phyloP scores from a whole-genome alignment of 2,888 invertebrate genomes.

The Xylocampa areola region DNA sequence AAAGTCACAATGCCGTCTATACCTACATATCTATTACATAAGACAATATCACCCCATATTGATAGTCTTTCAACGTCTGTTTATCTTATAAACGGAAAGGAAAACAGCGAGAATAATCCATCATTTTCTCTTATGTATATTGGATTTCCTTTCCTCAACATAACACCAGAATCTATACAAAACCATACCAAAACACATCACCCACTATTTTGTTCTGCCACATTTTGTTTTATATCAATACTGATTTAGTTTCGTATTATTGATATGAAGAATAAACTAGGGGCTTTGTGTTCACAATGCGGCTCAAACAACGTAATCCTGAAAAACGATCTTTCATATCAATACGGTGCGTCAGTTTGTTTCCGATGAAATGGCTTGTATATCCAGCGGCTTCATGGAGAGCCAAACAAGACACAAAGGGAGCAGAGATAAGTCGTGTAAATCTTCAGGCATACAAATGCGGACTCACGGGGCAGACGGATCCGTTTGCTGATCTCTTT shows the following conservation, averaged over 20 bases:
- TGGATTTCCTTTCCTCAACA: constrained; percentile 38
- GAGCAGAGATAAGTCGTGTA: constrained; percentile 71
- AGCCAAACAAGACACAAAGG: constrained; percentile 74
- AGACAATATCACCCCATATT: constrained; percentile 11
- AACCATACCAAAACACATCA: constrained; percentile 18
- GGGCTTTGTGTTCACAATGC: constrained; percentile 47
- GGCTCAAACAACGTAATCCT: constrained; percentile 55
- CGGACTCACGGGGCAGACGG: constrained; percentile 61
- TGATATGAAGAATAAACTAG: constrained; percentile 49
- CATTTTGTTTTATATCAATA: constrained; percentile 44
- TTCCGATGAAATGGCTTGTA: constrained; percentile 63
- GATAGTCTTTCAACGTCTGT: constrained; percentile 23
- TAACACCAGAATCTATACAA: constrained; percentile 20
- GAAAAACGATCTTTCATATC: constrained; percentile 61
- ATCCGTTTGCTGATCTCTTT: constrained; percentile 66
- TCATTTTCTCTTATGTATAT: constrained; percentile 40
- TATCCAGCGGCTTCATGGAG: constrained; percentile 60
- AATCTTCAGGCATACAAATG: constrained; percentile 76
- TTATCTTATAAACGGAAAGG: constrained; percentile 16
- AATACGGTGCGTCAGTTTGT: constrained; percentile 62
- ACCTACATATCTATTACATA: not conserved
- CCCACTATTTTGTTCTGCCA: constrained; percentile 17
- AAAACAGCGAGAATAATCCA: constrained; percentile 36
- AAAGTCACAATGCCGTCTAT: not conserved
- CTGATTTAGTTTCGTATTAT: constrained; percentile 55